Conservation (phyloP, 2,113 vertebrate genomes). For the Caretta caretta region DNA sequence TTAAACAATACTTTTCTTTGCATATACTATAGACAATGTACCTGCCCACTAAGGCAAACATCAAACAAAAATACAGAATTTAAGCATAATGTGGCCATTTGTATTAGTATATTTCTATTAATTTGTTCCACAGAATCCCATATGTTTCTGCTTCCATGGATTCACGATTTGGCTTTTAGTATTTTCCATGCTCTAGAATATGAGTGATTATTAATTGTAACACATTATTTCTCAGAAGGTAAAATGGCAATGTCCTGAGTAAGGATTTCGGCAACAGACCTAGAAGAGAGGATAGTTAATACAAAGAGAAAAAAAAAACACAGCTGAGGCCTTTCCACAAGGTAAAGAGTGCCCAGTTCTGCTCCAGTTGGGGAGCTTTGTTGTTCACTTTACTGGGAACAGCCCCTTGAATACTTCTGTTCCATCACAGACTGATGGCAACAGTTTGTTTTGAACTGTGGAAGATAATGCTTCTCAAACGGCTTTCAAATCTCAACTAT, state of each 20-base stretch:
- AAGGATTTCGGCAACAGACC: not conserved
- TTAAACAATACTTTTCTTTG: constrained; percentile 31
- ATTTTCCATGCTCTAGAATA: not conserved
- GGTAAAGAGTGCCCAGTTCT: not conserved
- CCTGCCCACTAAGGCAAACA: constrained; percentile 20
- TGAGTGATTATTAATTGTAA: fast-evolving
- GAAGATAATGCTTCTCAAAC: not conserved
- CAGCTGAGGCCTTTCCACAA: not conserved
- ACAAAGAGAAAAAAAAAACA: not conserved
- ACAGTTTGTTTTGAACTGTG: not conserved
- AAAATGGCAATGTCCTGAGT: not conserved
- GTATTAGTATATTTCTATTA: constrained; percentile 2
- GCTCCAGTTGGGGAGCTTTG: not conserved
- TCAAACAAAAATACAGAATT: constrained; percentile 4
- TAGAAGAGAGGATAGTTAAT: not conserved
- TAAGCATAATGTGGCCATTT: not conserved
- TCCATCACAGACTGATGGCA: not conserved
- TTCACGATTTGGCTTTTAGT: not conserved
- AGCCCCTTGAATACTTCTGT: not conserved
- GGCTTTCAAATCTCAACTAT: not conserved
- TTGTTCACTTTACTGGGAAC: not conserved
- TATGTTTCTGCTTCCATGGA: not conserved
- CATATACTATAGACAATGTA: not conserved
- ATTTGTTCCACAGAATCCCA: not conserved
- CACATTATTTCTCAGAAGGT: constrained; percentile 35